Conservation (phyloP, 2,888 invertebrate genomes). For the Cyclophora punctaria region DNA sequence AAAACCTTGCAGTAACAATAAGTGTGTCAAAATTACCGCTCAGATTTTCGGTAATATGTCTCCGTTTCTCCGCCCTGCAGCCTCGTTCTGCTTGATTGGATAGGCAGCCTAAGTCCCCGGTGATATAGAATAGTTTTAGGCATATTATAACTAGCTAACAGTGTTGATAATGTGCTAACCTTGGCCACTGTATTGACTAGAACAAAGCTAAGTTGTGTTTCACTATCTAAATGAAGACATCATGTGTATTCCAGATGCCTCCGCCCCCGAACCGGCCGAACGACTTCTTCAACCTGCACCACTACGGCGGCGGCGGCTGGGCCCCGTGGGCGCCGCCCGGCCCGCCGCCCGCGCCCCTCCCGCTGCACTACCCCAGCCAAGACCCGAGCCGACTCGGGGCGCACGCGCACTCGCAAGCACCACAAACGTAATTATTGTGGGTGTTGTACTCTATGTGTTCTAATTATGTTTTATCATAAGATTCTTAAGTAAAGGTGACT, state of each 20-base stretch:
- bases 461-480: too few relatives aligned
- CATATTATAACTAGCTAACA: background rate
- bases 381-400: constrained; percentile 95
- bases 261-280: constrained; percentile 72
- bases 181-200: background rate
- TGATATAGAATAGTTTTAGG: too few relatives aligned
- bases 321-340: constrained; percentile 31
- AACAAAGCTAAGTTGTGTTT: too few relatives aligned
- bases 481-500: too few relatives aligned
- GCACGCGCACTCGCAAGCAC: constrained; percentile 57
- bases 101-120: too few relatives aligned
- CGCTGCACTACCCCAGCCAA: constrained; percentile 96
- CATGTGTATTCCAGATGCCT: constrained; percentile 43
- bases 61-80: too few relatives aligned
- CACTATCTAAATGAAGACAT: background rate
- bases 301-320: constrained; percentile 46
- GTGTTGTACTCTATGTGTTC: too few relatives aligned
- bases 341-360: constrained; percentile 66
- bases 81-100: too few relatives aligned
- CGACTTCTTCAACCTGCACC: constrained; percentile 78
- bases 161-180: background rate
- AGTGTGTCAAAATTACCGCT: too few relatives aligned
- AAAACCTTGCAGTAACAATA: too few relatives aligned
- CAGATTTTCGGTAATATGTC: too few relatives aligned
- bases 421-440: constrained; percentile 40